phyloP scores from a whole-genome alignment of 1,140 invertebrate species.

The Dysdera silvatica region DNA sequence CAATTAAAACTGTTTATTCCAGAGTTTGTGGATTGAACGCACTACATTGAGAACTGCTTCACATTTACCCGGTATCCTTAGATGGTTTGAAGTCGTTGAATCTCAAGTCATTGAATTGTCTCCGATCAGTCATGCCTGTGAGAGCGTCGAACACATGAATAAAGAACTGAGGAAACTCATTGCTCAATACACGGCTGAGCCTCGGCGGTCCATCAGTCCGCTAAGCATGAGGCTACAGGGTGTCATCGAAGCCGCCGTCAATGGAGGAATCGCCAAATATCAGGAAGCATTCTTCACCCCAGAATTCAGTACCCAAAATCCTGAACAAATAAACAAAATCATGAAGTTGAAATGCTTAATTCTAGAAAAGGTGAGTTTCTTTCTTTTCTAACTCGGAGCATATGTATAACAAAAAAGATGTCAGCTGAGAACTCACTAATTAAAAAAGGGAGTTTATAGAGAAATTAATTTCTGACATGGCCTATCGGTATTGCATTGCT shows the following conservation, averaged over 20 bases:
- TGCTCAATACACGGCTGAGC: conserved; percentile 65
- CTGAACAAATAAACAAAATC: conserved; percentile 64
- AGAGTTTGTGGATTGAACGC: conserved; percentile 91
- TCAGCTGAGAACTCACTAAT: too few relatives aligned
- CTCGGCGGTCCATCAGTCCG: conserved; percentile 69
- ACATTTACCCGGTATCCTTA: conserved; percentile 80
- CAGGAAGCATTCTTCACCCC: conserved; percentile 82
- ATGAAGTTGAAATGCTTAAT: conserved; percentile 65
- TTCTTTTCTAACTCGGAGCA: neutral
- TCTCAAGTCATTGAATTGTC: conserved; percentile 71
- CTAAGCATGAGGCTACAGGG: conserved; percentile 83
- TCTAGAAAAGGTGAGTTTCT: conserved; percentile 56
- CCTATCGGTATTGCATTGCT: too few relatives aligned
- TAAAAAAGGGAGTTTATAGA: too few relatives aligned
- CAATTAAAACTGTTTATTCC: too few relatives aligned
- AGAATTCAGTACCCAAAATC: conserved; percentile 62
- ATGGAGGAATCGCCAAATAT: conserved; percentile 92
- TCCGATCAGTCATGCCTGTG: conserved; percentile 86
- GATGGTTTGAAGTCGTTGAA: conserved; percentile 86
- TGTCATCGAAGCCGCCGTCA: conserved; percentile 88
- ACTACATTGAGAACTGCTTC: conserved; percentile 73
- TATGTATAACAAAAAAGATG: too few relatives aligned
- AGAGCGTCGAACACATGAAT: conserved; percentile 82
- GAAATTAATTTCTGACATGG: too few relatives aligned
- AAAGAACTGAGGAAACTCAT: conserved; percentile 69